Percentiles rank a stretch among this genome's conserved stretches.
These are phyloP conservation scores for Tipula helvola DNA, from an alignment of 2,888 invertebrate species.

Conservation along the genomic window DNA sequence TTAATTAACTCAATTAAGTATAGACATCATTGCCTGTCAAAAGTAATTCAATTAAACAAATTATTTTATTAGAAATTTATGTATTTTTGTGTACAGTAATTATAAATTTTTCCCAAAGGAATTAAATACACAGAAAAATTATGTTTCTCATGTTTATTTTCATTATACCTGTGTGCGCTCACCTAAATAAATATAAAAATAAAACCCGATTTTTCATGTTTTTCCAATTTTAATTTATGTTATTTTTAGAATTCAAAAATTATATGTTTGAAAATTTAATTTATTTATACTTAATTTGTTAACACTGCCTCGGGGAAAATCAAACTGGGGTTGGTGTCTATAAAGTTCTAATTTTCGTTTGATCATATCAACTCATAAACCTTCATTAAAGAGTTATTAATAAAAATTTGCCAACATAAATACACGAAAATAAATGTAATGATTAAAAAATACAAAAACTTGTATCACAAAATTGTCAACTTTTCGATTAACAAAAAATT, in stretches of 20 bases:
- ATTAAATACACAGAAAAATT: background rate
- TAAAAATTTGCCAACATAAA: background rate
- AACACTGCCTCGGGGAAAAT: background rate
- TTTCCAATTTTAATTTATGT: background rate
- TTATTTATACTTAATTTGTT: background rate
- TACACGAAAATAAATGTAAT: background rate
- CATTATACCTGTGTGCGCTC: background rate
- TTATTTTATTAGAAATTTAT: background rate
- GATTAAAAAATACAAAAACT: background rate
- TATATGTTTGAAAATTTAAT: background rate
- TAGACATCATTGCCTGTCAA: background rate
- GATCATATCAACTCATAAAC: background rate
- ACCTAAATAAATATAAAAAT: background rate
- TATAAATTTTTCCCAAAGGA: background rate
- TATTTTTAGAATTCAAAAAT: background rate
- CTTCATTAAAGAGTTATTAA: background rate
- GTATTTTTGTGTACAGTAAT: background rate
- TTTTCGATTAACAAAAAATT: background rate
- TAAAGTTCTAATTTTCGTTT: background rate
- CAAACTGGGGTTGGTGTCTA: background rate
- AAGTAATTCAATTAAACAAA: background rate
- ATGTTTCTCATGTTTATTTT: background rate
- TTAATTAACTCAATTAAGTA: background rate
- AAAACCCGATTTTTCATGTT: background rate
- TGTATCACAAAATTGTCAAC: background rate